A percentile compares a stretch with the other conserved stretches of the same genome.
Conservation (phyloP, 2,113 vertebrate species). For the Percina caprodes region DNA sequence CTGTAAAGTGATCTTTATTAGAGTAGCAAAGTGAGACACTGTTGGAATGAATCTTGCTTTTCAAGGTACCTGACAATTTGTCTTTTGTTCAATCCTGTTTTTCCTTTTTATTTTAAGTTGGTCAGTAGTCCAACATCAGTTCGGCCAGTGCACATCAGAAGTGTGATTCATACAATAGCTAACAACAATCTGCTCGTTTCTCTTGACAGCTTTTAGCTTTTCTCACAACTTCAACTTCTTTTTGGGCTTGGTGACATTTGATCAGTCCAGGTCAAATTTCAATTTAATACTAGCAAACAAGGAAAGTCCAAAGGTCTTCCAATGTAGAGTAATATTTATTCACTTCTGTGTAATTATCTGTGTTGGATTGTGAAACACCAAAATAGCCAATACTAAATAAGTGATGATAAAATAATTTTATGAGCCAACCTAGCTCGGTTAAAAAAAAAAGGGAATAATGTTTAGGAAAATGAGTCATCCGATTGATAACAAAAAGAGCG, state of each 20-base stretch:
- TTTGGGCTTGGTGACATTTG: slow-evolving; percentile 9
- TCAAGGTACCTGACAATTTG: background rate
- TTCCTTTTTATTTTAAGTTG: background rate
- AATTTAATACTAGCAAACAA: slow-evolving; percentile 17
- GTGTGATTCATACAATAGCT: slow-evolving; percentile 2
- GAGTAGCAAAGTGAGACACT: slow-evolving; percentile 27
- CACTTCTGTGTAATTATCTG: slow-evolving; percentile 10
- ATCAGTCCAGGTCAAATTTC: slow-evolving; percentile 10
- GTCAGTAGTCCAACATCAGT: background rate
- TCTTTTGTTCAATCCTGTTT: background rate
- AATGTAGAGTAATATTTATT: slow-evolving; percentile 15
- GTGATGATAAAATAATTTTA: background rate
- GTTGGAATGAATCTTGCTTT: slow-evolving; percentile 36
- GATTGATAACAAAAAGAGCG: no score
- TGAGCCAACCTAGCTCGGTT: background rate
- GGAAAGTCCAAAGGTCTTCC: slow-evolving; percentile 43
- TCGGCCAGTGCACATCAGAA: slow-evolving; percentile 37
- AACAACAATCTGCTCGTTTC: background rate
- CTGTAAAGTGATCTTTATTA: slow-evolving; percentile 15
- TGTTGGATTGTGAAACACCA: slow-evolving; percentile 3
- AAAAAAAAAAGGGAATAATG: no score
- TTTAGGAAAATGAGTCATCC: no score
- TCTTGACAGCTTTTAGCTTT: background rate
- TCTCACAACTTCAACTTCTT: background rate
- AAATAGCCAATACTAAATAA: slow-evolving; percentile 33